These are phyloP conservation scores for Abramis brama DNA, from an alignment of 2,113 vertebrate genomes.

Conservation along the genomic window DNA sequence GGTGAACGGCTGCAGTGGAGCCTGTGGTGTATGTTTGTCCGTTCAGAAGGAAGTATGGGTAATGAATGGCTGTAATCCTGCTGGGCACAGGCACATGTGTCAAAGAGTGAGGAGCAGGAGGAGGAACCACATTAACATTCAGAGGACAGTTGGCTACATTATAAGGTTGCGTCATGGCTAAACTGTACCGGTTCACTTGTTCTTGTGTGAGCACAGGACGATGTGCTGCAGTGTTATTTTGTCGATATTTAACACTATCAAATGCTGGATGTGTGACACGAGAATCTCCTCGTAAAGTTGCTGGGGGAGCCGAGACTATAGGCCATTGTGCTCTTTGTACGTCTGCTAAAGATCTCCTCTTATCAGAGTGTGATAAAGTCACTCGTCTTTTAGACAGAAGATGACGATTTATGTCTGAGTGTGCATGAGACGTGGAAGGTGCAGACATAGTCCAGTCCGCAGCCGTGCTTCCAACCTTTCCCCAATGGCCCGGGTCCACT, in stretches of 20 bases:
- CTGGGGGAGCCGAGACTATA: neutral
- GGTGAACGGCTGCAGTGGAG: constrained; percentile 27
- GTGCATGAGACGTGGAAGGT: neutral
- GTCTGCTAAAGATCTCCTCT: constrained; percentile 24
- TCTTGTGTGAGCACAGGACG: constrained; percentile 40
- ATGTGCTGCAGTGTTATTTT: constrained; percentile 9
- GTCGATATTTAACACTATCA: constrained; percentile 27
- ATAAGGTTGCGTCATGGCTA: constrained; percentile 40
- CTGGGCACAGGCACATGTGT: constrained; percentile 13
- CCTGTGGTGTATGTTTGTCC: constrained; percentile 54
- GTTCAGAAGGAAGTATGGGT: constrained; percentile 58
- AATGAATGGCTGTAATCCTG: constrained; percentile 39
- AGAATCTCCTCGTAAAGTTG: constrained; percentile 16
- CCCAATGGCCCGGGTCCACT: constrained; percentile 32
- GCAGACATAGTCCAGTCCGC: constrained; percentile 28
- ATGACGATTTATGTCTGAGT: constrained; percentile 47
- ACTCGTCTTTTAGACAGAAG: constrained; percentile 31
- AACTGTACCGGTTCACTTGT: constrained; percentile 21
- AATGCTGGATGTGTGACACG: neutral
- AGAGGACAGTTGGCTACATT: constrained; percentile 2
- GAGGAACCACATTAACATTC: neutral
- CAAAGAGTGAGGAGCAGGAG: constrained; percentile 8
- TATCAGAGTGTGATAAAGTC: constrained; percentile 2
- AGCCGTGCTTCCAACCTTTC: neutral
- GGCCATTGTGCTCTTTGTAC: constrained; percentile 27